phyloP scores from a whole-genome alignment of 1,140 invertebrate genomes.

The Sycobia sp. region DNA sequence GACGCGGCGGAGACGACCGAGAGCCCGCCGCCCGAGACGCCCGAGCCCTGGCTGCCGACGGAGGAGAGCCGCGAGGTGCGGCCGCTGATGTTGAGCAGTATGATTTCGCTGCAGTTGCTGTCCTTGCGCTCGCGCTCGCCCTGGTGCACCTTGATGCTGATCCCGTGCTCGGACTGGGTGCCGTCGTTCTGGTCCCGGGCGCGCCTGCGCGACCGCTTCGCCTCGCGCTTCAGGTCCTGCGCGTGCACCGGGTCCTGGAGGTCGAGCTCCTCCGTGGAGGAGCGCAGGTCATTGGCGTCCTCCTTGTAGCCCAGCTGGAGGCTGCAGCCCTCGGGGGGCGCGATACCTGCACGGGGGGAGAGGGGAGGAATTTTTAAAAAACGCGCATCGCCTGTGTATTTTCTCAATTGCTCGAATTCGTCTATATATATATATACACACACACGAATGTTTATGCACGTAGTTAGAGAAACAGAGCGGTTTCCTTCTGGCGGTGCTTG shows the following conservation, averaged over 20 bases:
- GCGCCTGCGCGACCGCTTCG: slow-evolving; percentile 53
- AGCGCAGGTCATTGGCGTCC: slow-evolving; percentile 78
- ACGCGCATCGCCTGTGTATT: too few species aligned
- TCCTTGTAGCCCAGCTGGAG: slow-evolving; percentile 72
- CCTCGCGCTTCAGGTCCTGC: slow-evolving; percentile 57
- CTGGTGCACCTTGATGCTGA: slow-evolving; percentile 53
- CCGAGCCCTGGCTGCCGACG: slow-evolving; percentile 71
- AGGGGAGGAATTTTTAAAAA: too few species aligned
- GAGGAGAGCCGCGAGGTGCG: slow-evolving; percentile 79
- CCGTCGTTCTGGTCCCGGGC: slow-evolving; percentile 54
- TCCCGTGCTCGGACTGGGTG: slow-evolving; percentile 58
- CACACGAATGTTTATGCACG: too few species aligned
- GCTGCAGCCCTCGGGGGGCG: slow-evolving; percentile 53
- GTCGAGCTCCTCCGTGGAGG: slow-evolving; percentile 84
- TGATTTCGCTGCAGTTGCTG: slow-evolving; percentile 77
- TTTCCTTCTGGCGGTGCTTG: too few species aligned
- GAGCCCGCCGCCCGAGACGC: slow-evolving; percentile 68
- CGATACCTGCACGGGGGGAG: slow-evolving; percentile 43
- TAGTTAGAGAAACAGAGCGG: too few species aligned
- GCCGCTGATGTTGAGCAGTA: slow-evolving; percentile 79
- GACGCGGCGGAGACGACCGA: slow-evolving; percentile 56
- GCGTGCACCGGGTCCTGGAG: slow-evolving; percentile 73
- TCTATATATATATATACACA: too few species aligned
- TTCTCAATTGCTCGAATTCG: too few species aligned
- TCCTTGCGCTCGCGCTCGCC: slow-evolving; percentile 74